phyloP scores from a whole-genome alignment of 1,140 invertebrate species.

The Frieseomelitta varia region DNA sequence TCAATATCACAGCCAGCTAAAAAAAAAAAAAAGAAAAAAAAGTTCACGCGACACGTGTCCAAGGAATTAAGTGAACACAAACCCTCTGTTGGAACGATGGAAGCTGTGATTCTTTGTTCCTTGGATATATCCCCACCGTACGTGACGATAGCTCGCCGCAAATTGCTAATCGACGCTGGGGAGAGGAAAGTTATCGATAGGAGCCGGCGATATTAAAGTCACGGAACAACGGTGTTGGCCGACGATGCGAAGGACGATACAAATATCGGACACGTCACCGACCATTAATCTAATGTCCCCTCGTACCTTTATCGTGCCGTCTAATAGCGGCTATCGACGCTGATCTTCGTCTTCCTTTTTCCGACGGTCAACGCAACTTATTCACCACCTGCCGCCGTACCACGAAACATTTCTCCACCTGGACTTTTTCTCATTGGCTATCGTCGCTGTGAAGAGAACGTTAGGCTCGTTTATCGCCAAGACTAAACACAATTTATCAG shows the following conservation, averaged over 20 bases:
- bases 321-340: slow-evolving; percentile 49
- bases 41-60: neutral
- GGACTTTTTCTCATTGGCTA: neutral
- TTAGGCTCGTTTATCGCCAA: neutral
- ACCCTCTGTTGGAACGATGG: neutral
- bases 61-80: neutral
- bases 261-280: slow-evolving; percentile 57
- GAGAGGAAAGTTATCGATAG: slow-evolving; percentile 42
- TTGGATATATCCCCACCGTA: neutral
- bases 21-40: too few species aligned
- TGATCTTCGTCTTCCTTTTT: slow-evolving; percentile 49
- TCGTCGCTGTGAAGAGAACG: neutral
- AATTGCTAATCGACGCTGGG: slow-evolving; percentile 55
- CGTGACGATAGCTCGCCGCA: slow-evolving; percentile 44
- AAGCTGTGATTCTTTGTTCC: neutral
- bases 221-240: neutral
- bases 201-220: slow-evolving; percentile 37
- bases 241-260: slow-evolving; percentile 50
- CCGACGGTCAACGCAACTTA: slow-evolving; percentile 9
- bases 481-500: neutral
- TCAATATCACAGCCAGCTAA: neutral
- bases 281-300: slow-evolving; percentile 63
- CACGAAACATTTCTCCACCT: neutral
- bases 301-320: slow-evolving; percentile 50
- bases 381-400: slow-evolving; percentile 50